A percentile compares a stretch with the other conserved stretches of the same genome.
phyloP scores from a whole-genome alignment of 2,113 vertebrate genomes.

The Caranx melampygus region DNA sequence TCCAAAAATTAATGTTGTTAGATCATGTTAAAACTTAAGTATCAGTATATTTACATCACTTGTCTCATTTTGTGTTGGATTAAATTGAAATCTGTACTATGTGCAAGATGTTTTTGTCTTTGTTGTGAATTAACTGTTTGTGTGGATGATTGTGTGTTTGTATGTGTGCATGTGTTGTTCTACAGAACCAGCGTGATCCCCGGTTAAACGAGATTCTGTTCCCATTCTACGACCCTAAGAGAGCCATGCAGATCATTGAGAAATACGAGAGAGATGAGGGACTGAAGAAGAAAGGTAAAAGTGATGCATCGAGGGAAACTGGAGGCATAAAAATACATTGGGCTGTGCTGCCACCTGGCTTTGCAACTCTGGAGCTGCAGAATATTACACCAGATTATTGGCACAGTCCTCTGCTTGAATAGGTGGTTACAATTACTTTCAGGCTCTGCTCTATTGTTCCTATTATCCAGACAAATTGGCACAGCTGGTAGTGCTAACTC shows the following conservation, averaged over 20 bases:
- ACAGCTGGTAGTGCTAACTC: not conserved
- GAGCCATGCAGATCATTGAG: constrained; percentile 97
- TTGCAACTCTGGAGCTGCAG: constrained; percentile 37
- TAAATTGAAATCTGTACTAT: constrained; percentile 16
- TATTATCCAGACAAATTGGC: not conserved
- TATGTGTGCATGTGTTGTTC: constrained; percentile 59
- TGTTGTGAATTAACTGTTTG: not conserved
- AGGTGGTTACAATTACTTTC: not conserved
- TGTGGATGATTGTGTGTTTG: constrained; percentile 31
- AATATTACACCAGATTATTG: not conserved
- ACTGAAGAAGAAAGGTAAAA: constrained; percentile 94
- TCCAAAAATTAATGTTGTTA: constrained; percentile 16
- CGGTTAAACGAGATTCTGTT: constrained; percentile 99
- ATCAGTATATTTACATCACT: too few species aligned
- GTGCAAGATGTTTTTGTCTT: constrained; percentile 22
- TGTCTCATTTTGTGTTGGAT: constrained; percentile 20
- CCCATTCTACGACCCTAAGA: constrained; percentile 97
- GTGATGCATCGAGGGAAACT: not conserved
- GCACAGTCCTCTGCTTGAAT: not conserved
- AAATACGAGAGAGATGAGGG: constrained; percentile 94
- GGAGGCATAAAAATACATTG: not conserved
- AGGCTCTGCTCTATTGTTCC: not conserved
- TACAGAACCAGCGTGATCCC: constrained; percentile 96
- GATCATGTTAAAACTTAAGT: constrained; percentile 9
- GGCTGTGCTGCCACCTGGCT: constrained; percentile 71